phyloP scores from a whole-genome alignment of 2,888 invertebrate species.

The Napeogenes sylphis region DNA sequence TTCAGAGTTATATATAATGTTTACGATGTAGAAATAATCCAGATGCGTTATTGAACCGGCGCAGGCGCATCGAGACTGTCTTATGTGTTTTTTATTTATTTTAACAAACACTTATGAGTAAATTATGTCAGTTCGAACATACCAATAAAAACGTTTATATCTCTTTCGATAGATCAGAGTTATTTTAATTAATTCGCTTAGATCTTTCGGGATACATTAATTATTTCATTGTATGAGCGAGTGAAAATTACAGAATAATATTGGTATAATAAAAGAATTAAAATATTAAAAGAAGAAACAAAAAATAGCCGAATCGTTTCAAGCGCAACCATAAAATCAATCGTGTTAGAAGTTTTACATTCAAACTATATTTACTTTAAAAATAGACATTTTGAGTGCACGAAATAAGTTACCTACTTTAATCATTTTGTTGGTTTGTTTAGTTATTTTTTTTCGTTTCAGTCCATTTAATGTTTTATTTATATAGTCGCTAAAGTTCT shows the following conservation, averaged over 20 bases:
- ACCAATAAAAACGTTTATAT: conserved; percentile 35
- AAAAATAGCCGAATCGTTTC: conserved; percentile 54
- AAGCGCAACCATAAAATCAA: conserved; percentile 71
- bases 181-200: conserved; percentile 24
- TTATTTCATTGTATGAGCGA: no score
- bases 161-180: conserved; percentile 19
- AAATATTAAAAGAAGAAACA: conserved; percentile 19
- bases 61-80: conserved; percentile 44
- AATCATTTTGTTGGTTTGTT: conserved; percentile 39
- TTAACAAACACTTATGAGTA: conserved; percentile 58
- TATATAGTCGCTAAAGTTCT: no score
- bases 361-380: conserved; percentile 60
- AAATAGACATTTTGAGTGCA: conserved; percentile 75
- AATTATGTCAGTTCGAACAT: conserved; percentile 47
- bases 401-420: conserved; percentile 63
- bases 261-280: no score
- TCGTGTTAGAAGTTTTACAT: conserved; percentile 46
- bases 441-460: conserved; percentile 20
- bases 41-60: conserved; percentile 54
- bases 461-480: no score
- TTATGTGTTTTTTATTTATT: conserved; percentile 51
- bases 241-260: no score
- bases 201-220: background rate
- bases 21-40: conserved; percentile 33
- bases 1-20: conserved; percentile 20